Evolutionary conservation across 2,888 invertebrate genomes (phyloP).

Genomic region (Euplexia lucipara): DNA sequence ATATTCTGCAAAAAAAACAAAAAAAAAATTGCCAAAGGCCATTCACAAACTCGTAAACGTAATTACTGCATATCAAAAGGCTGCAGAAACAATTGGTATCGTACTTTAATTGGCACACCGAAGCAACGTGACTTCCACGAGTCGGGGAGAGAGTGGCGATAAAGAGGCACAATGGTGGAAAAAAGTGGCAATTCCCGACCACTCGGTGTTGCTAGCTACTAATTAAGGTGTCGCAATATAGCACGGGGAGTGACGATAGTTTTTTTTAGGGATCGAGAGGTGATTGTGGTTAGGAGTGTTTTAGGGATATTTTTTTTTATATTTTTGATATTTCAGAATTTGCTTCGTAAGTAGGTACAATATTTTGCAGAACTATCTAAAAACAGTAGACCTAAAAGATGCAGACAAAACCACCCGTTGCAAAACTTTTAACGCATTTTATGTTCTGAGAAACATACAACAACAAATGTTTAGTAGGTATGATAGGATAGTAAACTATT

Average conservation of each 20-base stretch:
- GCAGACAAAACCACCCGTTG: no score
- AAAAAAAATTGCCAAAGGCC: constrained; percentile 24
- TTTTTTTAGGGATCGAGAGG: constrained; percentile 63
- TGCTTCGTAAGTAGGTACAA: not conserved
- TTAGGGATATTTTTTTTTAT: constrained; percentile 48
- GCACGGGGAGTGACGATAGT: constrained; percentile 67
- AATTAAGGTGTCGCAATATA: constrained; percentile 80
- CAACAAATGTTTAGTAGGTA: no score
- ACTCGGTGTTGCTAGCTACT: constrained; percentile 77
- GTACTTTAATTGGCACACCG: constrained; percentile 79
- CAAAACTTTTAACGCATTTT: no score
- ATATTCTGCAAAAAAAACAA: constrained; percentile 5
- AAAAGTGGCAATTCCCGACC: constrained; percentile 83
- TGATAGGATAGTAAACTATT: no score
- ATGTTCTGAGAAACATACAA: no score
- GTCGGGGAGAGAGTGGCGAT: constrained; percentile 77
- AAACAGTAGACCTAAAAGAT: no score
- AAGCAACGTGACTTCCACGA: constrained; percentile 69
- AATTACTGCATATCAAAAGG: constrained; percentile 68
- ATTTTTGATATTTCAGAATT: not conserved
- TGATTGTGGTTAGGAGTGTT: constrained; percentile 19
- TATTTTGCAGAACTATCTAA: not conserved
- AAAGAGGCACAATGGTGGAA: constrained; percentile 69
- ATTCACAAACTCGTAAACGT: constrained; percentile 54
- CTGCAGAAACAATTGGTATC: constrained; percentile 57